These are phyloP conservation scores for Sarcophaga peregrina DNA, from an alignment of 1,140 invertebrate genomes.

Conservation along the genomic window DNA sequence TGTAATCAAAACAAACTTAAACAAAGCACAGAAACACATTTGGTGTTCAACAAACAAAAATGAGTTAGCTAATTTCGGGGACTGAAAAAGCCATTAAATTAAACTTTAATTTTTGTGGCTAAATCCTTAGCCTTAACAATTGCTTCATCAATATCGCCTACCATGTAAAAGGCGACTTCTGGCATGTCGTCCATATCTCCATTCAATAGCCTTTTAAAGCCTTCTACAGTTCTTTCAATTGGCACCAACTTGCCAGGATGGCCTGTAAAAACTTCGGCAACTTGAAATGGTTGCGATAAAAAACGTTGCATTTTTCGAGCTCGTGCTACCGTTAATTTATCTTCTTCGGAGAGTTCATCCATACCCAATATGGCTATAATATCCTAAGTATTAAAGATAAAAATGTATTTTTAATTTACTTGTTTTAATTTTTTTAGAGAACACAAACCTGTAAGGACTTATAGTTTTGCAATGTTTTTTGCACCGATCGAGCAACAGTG, in stretches of 20 bases:
- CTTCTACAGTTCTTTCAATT: constrained; percentile 71
- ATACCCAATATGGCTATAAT: constrained; percentile 88
- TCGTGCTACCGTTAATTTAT: constrained; percentile 84
- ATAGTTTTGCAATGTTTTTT: constrained; percentile 84
- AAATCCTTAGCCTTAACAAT: constrained; percentile 79
- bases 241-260: constrained; percentile 74
- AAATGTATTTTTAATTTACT: background rate
- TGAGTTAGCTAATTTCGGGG: background rate
- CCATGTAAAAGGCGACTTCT: constrained; percentile 90
- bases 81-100: background rate
- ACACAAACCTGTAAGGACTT: constrained; percentile 74
- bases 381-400: constrained; percentile 65
- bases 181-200: constrained; percentile 86
- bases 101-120: constrained; percentile 67
- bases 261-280: constrained; percentile 79
- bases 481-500: constrained; percentile 79
- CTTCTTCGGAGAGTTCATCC: constrained; percentile 88
- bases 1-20: no score
- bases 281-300: constrained; percentile 85
- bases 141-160: constrained; percentile 84
- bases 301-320: constrained; percentile 87
- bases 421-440: background rate
- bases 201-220: constrained; percentile 69
- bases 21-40: no score
- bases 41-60: no score